Evolutionary conservation across 2,113 vertebrate species (phyloP), one percentile per base, ranked within the genome.

Genomic region (Athene noctua): DNA sequence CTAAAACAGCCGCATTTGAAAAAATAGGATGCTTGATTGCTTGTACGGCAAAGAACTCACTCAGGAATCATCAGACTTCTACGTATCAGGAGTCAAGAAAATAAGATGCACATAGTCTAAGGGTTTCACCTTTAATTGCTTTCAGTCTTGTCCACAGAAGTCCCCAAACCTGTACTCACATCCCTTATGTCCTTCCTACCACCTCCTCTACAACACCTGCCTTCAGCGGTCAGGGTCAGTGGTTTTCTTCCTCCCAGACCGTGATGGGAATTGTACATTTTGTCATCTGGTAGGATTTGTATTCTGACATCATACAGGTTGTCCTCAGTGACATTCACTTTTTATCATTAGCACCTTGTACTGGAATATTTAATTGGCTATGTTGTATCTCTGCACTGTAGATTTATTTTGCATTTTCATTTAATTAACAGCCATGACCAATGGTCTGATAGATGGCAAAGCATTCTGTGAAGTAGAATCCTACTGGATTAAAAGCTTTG

Each of bases 361-460:
- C 93, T 26, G 51, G 58, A 80, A 70, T 96, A 81, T 88, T 86
- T 95, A 94, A 94, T 92, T 93, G 85, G 66, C 79, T 86, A 16
- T 54, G 67, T 88, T 88, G 82, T 63, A 77, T 82, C 90, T 85
- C 93, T 34, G 74, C 75, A 49, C 79, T 42, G 54, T 88, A 80
- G 79, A 93, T 94, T 91, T 92, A 93, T 95, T 94, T 86, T 82
- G 85, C 74, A 73, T 96, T 93, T 80, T 88, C 85, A 74, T 93
- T 95, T 95, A 90, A 96, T 95, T 96, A 97, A 93, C 71, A 77
- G 88, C 88, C 79, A 90, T 44, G 85, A 94, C 92, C 95, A 92
- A 38, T 66, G 72, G 79, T 29, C 85, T 96, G 88, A 92, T 92
- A 86, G 72, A 94, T 95, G 67, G 90, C 67, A 83, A 93, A 94